Base-by-base conservation (phyloP, 2,888 invertebrate genomes). In the Noctua comes region DNA sequence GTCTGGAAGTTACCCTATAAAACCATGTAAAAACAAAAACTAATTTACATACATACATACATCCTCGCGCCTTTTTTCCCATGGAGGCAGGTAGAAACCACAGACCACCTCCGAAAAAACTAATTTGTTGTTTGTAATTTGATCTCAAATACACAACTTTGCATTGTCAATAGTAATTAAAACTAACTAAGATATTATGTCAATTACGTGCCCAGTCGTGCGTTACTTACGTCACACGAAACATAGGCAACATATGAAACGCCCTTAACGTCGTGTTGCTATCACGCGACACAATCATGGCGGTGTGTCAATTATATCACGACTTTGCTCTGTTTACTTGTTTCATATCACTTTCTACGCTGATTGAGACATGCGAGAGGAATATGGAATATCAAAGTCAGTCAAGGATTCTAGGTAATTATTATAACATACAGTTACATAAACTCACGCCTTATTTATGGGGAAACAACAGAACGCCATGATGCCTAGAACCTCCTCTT, bases 331-430 rank as follows among this genome's bases (percentile, higher is more conserved):
- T 83, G 74, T 75, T 77, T 73, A 59, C 71, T 13, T 57, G 76
- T 72, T 66, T 65, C 68, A 68, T 83, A 74, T 83, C 79, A 83
- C 84, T 83, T 83, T 83, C 84, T 83, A 76, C 16, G 40, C 31
- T 69, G 10, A 77, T 76, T 80, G 73, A 83, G 66, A 71, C 48
- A 76, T 51, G 18, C 0, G 27, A 43, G 31, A 24, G 40, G 57
- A 36, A 43, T 75, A 59, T 51, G 31, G 11, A 36, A 48, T 59
- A 51, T n/a, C 13, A 59, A 80, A 80, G 46, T 64, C 68, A 54
- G 74, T 80, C 79, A 80, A 80, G 80, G 79, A 78, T n/a, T 66
- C 3, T 64, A 1, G 7, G 40, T 43, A 40, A 65, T 16, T 1
- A n/a, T n/a, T n/a, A n/a, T n/a, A 16, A 7, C 27, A 27, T 6